Base-by-base conservation (phyloP, 2,888 invertebrate species). In the Drosophila paramelanica region DNA sequence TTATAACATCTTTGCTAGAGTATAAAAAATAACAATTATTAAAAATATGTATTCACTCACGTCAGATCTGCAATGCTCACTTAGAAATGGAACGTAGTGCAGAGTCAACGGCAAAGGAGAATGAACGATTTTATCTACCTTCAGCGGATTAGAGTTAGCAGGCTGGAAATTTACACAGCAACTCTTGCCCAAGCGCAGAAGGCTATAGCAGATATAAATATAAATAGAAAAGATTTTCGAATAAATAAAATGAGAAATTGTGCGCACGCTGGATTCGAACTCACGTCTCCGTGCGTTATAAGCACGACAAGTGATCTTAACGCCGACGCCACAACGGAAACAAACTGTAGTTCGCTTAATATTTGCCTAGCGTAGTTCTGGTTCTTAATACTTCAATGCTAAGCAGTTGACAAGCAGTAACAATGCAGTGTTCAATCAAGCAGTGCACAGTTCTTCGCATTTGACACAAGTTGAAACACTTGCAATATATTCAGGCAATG, bases 91-190 rank as follows among this genome's bases (percentile, higher is more conserved):
- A 74, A 47, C 75, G 51, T 81, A 83, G 61, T 88, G 74, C 90
- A 89, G 89, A 58, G 85, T 89, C 85, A 89, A 91, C 92, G 92
- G 89, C 81, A 77, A 25, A 58, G 45, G 67, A 73, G 86, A 88
- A 80, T 58, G 92, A 91, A 88, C 92, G 91, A 92, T 90, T 91
- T 73, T 3, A 61, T 92, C 91, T 91, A 83, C 91, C 91, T 92
- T 91, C 78, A 79, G 76, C 90, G 65, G 91, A 91, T 92, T 92
- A 90, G 91, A 92, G 90, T 83, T 74, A 69, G 59, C 52, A 62
- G 77, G 79, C 76, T 77, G 67, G 49, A 43, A 42, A 75, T 56
- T 77, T 83, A 81, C 82, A 79, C 76, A 62, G 55, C 53, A 85
- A 89, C 92, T 87, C 92, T 80, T 91, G 92, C 91, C 91, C 82